Evolutionary conservation across 1,140 invertebrate genomes (phyloP).

Genomic region (Lepidostoma basale): DNA sequence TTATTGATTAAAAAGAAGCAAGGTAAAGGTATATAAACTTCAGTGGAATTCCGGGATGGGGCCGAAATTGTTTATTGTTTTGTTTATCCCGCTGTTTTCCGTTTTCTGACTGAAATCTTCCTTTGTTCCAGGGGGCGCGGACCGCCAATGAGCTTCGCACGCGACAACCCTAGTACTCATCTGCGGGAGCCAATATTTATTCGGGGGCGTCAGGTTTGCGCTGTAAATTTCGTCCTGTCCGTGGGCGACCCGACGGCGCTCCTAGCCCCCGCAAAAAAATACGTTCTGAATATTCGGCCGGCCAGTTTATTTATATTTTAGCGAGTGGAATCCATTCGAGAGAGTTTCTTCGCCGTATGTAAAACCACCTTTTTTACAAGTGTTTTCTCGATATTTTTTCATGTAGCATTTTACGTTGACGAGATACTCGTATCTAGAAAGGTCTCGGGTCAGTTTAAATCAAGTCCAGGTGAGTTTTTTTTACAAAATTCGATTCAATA

Average conservation of each 20-base stretch:
- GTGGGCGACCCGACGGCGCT: not conserved
- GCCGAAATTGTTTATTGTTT: slow-evolving; percentile 4
- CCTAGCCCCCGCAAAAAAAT: not conserved
- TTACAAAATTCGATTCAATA: too few relatives aligned
- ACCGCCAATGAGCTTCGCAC: not conserved
- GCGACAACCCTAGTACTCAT: not conserved
- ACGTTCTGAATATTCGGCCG: not conserved
- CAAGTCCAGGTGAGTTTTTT: too few relatives aligned
- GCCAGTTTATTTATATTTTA: slow-evolving; percentile 7
- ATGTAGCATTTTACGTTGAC: too few relatives aligned
- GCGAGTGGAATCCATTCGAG: not conserved
- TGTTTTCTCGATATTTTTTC: not conserved
- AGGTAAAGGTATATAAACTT: too few relatives aligned
- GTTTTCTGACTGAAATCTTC: slow-evolving; percentile 1
- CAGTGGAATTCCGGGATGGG: too few relatives aligned
- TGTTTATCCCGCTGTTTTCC: slow-evolving; percentile 6
- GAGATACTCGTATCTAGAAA: too few relatives aligned
- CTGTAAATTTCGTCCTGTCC: not conserved
- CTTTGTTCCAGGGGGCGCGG: slow-evolving; percentile 6
- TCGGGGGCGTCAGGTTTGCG: slow-evolving; percentile 11
- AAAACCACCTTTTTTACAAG: not conserved
- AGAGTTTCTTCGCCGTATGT: not conserved
- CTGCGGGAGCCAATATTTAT: not conserved
- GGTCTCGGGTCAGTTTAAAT: too few relatives aligned
- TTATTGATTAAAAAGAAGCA: too few relatives aligned